These are phyloP conservation scores for Morbakka virulenta DNA, from an alignment of 30 jellyfish, hydroid and myxozoan species.

Conservation along the genomic window DNA sequence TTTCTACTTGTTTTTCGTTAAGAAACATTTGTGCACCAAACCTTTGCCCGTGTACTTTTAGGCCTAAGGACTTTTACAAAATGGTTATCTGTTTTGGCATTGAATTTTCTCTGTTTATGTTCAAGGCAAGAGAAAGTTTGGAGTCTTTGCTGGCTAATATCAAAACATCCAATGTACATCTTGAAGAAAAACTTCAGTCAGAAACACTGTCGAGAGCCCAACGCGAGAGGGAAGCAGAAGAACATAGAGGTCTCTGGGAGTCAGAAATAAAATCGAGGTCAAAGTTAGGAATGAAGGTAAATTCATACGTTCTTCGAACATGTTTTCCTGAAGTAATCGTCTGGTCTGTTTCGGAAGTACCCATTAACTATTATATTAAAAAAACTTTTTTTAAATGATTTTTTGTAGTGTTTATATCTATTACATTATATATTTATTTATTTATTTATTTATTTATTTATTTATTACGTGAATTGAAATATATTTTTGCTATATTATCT, in stretches of 20 bases:
- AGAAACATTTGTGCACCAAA: too few relatives aligned
- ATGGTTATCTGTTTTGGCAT: too few relatives aligned
- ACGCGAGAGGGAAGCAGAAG: slow-evolving; percentile 80
- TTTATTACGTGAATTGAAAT: not conserved
- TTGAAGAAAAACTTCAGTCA: slow-evolving; percentile 92
- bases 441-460: too few relatives aligned
- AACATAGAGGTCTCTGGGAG: slow-evolving; percentile 82
- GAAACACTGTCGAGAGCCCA: slow-evolving; percentile 74
- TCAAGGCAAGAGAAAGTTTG: slow-evolving; percentile 91
- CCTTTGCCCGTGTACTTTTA: too few relatives aligned
- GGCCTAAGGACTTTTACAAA: too few relatives aligned
- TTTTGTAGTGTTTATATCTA: not conserved
- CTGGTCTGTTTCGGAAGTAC: not conserved
- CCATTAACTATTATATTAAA: not conserved
- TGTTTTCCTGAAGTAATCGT: not conserved
- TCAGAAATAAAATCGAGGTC: slow-evolving; percentile 92
- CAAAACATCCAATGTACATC: slow-evolving; percentile 63
- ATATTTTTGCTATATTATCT: not conserved
- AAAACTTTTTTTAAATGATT: too few relatives aligned
- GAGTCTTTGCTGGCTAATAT: slow-evolving; percentile 74
- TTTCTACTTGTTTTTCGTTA: too few relatives aligned
- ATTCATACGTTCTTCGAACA: not conserved
- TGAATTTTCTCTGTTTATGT: too few relatives aligned
- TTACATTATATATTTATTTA: not conserved
- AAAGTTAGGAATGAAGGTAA: slow-evolving; percentile 73